Conservation (phyloP, 2,888 invertebrate genomes). For the Torymus texanus region DNA sequence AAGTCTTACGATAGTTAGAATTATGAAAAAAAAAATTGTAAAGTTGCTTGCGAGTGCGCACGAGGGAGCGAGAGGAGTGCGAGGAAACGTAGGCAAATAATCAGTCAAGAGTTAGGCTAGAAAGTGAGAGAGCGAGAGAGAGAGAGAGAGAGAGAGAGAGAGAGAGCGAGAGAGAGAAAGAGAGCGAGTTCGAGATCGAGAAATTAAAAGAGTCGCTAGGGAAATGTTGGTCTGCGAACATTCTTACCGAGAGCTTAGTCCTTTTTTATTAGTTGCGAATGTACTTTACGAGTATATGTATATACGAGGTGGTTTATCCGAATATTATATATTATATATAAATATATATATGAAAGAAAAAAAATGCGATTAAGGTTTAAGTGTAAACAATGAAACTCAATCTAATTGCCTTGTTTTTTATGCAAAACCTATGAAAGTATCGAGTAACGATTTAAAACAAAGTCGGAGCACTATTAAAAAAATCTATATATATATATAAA, state of each 20-base stretch:
- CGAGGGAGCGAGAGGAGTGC: slow-evolving; percentile 41
- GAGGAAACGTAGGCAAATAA: slow-evolving; percentile 35
- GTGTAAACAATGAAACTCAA: slow-evolving; percentile 71
- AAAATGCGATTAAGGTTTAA: slow-evolving; percentile 65
- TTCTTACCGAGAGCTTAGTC: slow-evolving; percentile 67
- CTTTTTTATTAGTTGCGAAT: slow-evolving; percentile 69
- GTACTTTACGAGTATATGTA: slow-evolving; percentile 68
- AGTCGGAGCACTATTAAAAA: slow-evolving; percentile 64
- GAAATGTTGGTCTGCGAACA: slow-evolving; percentile 38
- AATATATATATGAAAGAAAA: slow-evolving; percentile 61
- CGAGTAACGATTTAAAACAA: slow-evolving; percentile 68
- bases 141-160: slow-evolving; percentile 17
- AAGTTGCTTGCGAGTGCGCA: slow-evolving; percentile 43
- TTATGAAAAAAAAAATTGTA: slow-evolving; percentile 39
- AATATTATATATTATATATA: slow-evolving; percentile 62
- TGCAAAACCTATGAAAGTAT: slow-evolving; percentile 73
- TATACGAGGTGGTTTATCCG: slow-evolving; percentile 65
- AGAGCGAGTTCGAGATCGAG: background rate
- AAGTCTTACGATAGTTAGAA: slow-evolving; percentile 37
- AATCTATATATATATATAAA: slow-evolving; percentile 61
- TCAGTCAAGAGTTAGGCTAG: slow-evolving; percentile 32
- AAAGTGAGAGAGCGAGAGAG: slow-evolving; percentile 34
- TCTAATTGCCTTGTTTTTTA: slow-evolving; percentile 75
- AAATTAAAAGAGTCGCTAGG: slow-evolving; percentile 30
- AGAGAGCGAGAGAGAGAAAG: background rate